These are phyloP conservation scores for Andrena chrysosceles DNA, from an alignment of 2,888 invertebrate genomes.

Conservation along the genomic window DNA sequence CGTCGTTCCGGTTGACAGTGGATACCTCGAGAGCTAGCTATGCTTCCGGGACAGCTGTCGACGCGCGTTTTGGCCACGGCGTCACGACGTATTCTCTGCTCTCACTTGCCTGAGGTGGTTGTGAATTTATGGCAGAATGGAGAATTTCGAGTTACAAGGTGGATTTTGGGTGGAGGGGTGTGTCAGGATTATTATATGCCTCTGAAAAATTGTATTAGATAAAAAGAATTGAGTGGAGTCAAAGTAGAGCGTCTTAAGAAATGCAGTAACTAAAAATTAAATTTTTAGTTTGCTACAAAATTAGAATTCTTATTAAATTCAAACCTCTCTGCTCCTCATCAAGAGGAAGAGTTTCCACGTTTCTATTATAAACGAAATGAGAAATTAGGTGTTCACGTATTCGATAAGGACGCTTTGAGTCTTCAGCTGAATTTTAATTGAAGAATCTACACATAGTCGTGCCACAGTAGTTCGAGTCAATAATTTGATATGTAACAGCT, in stretches of 20 bases:
- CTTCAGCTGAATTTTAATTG: constrained; percentile 10
- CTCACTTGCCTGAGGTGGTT: neutral
- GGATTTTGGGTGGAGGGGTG: no score
- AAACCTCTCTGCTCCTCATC: neutral
- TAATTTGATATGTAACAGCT: no score
- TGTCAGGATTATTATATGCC: no score
- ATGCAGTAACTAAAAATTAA: no score
- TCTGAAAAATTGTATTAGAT: neutral
- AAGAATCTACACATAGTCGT: no score
- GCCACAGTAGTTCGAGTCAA: no score
- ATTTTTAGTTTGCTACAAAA: no score
- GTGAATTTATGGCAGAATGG: no score
- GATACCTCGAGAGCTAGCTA: constrained; percentile 35
- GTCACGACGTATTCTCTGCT: neutral
- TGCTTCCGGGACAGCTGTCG: constrained; percentile 45
- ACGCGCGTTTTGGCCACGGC: constrained; percentile 12
- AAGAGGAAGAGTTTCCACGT: neutral
- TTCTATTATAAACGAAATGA: constrained; percentile 6
- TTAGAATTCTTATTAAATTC: no score
- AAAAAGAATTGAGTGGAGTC: constrained; percentile 16
- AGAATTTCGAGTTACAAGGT: no score
- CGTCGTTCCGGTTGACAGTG: constrained; percentile 40
- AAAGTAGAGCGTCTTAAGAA: neutral
- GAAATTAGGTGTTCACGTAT: constrained; percentile 38
- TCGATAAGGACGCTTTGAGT: constrained; percentile 27